phyloP scores from a whole-genome alignment of 2,888 invertebrate genomes.

The Fabriciana adippe region DNA sequence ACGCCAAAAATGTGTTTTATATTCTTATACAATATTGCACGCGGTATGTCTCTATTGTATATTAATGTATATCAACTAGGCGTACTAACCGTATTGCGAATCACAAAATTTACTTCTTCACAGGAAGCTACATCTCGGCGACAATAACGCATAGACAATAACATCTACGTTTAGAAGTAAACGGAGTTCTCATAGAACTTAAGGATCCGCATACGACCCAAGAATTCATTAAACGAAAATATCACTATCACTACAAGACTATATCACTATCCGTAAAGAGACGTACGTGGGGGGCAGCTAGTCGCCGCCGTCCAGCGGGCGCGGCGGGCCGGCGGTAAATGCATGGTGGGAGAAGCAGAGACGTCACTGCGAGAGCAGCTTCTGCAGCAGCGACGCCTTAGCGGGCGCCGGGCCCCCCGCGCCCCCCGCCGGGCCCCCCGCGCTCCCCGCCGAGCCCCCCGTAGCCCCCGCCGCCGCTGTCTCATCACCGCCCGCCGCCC shows the following conservation, averaged over 20 bases:
- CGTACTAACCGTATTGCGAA: conserved; percentile 63
- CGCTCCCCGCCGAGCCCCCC: conserved; percentile 56
- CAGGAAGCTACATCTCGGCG: conserved; percentile 68
- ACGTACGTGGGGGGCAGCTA: conserved; percentile 37
- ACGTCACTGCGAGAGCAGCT: conserved; percentile 90
- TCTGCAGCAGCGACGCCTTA: conserved; percentile 92
- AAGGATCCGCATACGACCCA: conserved; percentile 52
- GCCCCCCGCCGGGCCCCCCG: conserved; percentile 45
- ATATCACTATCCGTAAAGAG: conserved; percentile 47
- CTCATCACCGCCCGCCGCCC: conserved; percentile 60
- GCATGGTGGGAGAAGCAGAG: conserved; percentile 52
- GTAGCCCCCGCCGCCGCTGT: conserved; percentile 44
- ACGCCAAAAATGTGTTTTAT: conserved; percentile 74
- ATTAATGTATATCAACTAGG: conserved; percentile 62
- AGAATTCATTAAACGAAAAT: conserved; percentile 67
- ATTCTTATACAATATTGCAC: conserved; percentile 81
- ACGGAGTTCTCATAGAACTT: conserved; percentile 61
- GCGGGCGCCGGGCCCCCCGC: conserved; percentile 51
- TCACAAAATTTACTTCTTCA: conserved; percentile 64
- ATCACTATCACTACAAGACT: conserved; percentile 76
- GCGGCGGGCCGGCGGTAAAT: conserved; percentile 59
- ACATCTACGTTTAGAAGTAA: conserved; percentile 56
- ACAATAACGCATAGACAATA: conserved; percentile 60
- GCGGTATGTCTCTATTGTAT: conserved; percentile 74
- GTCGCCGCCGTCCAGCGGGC: too few species aligned